Percentiles rank a stretch among this genome's conserved stretches.
Conservation (phyloP, 2,888 invertebrate genomes). For the Stenotaenia linearis region DNA sequence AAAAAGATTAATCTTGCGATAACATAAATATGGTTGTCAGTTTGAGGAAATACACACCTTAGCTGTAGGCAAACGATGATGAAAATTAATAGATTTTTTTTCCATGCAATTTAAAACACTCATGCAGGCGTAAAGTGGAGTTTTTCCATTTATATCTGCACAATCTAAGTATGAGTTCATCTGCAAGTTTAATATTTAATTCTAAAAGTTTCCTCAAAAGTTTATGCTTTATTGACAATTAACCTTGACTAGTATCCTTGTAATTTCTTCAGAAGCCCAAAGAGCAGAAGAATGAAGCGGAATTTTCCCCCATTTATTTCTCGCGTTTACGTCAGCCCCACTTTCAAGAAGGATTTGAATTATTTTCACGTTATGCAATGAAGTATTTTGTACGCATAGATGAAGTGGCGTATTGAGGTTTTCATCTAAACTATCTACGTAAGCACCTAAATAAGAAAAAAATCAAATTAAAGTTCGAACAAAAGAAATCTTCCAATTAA, state of each 20-base stretch:
- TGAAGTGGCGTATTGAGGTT: slow-evolving; percentile 48
- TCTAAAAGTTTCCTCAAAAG: neutral
- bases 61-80: slow-evolving; percentile 36
- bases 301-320: slow-evolving; percentile 38
- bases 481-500: no score
- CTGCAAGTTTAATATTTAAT: slow-evolving; percentile 23
- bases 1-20: neutral
- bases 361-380: slow-evolving; percentile 43
- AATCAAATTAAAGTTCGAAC: neutral
- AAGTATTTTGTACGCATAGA: slow-evolving; percentile 49
- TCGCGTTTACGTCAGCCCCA: slow-evolving; percentile 37
- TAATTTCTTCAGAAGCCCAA: slow-evolving; percentile 39
- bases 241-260: slow-evolving; percentile 37
- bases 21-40: no score
- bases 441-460: slow-evolving; percentile 46
- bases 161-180: slow-evolving; percentile 33
- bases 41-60: slow-evolving; percentile 32
- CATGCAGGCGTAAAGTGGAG: slow-evolving; percentile 36
- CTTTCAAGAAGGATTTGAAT: slow-evolving; percentile 37
- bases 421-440: slow-evolving; percentile 46
- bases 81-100: slow-evolving; percentile 33
- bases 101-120: slow-evolving; percentile 30
- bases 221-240: neutral
- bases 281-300: slow-evolving; percentile 39
- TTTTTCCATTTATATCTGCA: slow-evolving; percentile 34